Base-by-base conservation (phyloP, 2,113 vertebrate species). In the Hydrochoerus hydrochaeris region DNA sequence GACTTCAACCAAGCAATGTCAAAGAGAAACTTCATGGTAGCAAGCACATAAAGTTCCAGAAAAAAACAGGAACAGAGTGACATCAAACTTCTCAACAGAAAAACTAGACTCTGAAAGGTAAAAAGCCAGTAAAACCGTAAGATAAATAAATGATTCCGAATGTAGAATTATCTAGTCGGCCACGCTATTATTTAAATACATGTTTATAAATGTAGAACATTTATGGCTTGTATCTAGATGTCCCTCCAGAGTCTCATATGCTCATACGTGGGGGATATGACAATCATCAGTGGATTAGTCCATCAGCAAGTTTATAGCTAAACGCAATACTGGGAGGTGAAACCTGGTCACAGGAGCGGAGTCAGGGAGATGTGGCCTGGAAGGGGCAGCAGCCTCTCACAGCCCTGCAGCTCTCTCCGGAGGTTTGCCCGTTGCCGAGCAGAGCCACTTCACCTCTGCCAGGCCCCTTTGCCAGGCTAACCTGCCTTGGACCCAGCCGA, bases 161-260 rank as follows among this genome's bases (percentile, higher is more conserved):
- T 14, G 19, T 9, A 80, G 58, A 96, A 95, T 67, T 87, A 69
- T 92, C 63, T 11, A 88, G 57, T 46, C 13, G 67, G 8, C 7
- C 19, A 88, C 8, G 49, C 24, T 93, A 88, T 41, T 81, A 90
- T 58, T 95, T 46, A 75, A 92, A 94, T 77, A 90, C 1, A 90
- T 81, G 24, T 3, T 69, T 94, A 87, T 58, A 91, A 82, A 91
- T 17, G 8, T 58, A 62, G 41, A 84, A 84, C 58, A 60, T 35
- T 54, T 75, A 75, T 28, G 24, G 73, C 46, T 44, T 75, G 10
- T 24, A 75, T 46, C 12, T 46, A 16, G 11, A 44, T 28, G 41
- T 75, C 26, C 73, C 73, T 75, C 73, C 41, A 46, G 44, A 75
- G 24, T 41, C 24, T 22, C n/a, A 41, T 5, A 20, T 22, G 69